Base-by-base conservation (phyloP, 1,140 invertebrate species). In the Heterodera schachtii region DNA sequence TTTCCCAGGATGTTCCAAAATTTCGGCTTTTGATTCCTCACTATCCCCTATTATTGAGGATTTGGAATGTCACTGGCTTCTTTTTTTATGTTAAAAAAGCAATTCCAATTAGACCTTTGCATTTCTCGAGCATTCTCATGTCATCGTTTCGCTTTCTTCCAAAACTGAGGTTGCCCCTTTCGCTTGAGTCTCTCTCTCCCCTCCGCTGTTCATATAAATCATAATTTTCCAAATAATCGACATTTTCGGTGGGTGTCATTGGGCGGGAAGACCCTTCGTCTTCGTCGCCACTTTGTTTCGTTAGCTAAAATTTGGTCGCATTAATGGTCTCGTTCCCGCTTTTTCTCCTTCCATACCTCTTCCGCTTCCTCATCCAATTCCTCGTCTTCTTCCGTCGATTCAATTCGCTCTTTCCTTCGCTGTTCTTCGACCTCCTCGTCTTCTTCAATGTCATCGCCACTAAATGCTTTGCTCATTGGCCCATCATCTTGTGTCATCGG, bases 171-270 rank as follows among this genome's bases (percentile, higher is more conserved):
- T 19, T 82, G 78, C 5, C 81, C 64, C 46, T 41, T 21, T 49
- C 11, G 11, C 4, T 64, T 2, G 57, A 64, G 19, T 64, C 57
- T 4, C 31, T 19, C 41, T 13, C 8, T 3, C 60, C 2, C 7
- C 64, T 79, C 19, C 52, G 8, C 21, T 77, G 66, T n/a, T 49
- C 41, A 79, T 64, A 21, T 70, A 44, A 41, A 49, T 82, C 81
- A 52, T 82, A 82, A 82, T 31, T 44, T 66, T 82, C 81, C 66
- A 82, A 73, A 67, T 82, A 82, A 69, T 82, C 57, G 13, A 19
- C 64, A 60, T 70, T 76, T 78, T 78, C 67, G 43, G 73, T 9
- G 19, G 57, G 44, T 71, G 21, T 46, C 19, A 78, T 67, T 49
- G 44, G 43, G 1, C 60, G 57, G 11, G 57, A 64, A 16, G 57